Percentiles rank a stretch among this genome's conserved stretches.
phyloP scores from a whole-genome alignment of 2,797 vertebrate genomes.

The Gambelia wislizenii region DNA sequence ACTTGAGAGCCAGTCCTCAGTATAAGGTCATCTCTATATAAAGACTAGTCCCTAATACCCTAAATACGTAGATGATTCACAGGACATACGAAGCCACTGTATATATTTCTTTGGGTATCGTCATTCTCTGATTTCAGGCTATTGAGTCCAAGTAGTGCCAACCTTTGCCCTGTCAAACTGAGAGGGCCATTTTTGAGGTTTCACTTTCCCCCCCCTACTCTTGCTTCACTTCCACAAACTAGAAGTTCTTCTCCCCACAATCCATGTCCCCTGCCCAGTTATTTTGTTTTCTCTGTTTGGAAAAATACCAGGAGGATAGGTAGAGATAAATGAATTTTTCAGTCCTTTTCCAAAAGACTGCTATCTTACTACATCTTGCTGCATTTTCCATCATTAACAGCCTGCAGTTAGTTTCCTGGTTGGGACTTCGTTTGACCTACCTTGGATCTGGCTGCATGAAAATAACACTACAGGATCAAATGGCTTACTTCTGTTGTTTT shows the following conservation, averaged over 20 bases:
- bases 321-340: neutral
- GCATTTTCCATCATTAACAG: neutral
- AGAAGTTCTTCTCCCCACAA: neutral
- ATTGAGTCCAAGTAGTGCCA: neutral
- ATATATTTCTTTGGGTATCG: conserved; percentile 56
- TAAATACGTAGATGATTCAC: conserved; percentile 43
- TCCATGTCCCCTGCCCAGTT: neutral
- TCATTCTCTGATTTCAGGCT: conserved; percentile 37
- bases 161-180: conserved; percentile 30
- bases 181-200: conserved; percentile 43
- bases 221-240: neutral
- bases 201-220: neutral
- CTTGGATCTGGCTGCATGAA: neutral
- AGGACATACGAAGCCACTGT: conserved; percentile 55
- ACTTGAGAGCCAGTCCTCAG: conserved; percentile 43
- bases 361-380: neutral
- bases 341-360: neutral
- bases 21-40: conserved; percentile 70
- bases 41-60: conserved; percentile 54
- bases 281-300: neutral
- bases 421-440: neutral
- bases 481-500: neutral
- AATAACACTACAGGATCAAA: neutral
- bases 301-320: neutral
- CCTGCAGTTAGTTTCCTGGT: neutral